phyloP scores from a whole-genome alignment of 2,113 vertebrate species.

The Cinclus cinclus region DNA sequence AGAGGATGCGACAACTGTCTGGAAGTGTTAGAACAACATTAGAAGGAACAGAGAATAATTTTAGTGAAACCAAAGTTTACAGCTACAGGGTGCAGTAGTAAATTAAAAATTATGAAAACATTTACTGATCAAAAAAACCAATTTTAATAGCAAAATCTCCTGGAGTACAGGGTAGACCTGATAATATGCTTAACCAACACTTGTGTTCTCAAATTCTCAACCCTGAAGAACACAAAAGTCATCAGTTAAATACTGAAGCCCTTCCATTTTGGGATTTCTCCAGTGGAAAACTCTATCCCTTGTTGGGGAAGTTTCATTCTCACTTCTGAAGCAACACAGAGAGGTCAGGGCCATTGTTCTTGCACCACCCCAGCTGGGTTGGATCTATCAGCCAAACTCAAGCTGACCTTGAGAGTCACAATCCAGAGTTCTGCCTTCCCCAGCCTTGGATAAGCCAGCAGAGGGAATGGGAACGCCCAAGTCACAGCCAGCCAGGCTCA shows the following conservation, averaged over 20 bases:
- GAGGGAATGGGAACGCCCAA: accelerated
- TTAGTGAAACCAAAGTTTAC: background rate
- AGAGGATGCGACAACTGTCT: background rate
- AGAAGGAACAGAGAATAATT: background rate
- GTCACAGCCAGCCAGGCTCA: background rate
- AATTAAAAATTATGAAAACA: background rate
- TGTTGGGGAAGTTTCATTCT: background rate
- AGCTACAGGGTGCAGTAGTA: background rate
- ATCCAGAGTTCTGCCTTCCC: background rate
- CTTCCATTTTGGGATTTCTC: background rate
- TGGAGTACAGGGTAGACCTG: background rate
- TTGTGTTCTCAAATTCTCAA: background rate
- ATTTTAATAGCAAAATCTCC: background rate
- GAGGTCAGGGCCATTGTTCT: background rate
- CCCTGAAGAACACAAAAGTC: background rate
- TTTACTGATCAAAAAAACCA: background rate
- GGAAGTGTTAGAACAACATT: background rate
- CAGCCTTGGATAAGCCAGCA: background rate
- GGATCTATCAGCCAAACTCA: background rate
- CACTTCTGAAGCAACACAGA: background rate
- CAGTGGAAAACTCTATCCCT: background rate
- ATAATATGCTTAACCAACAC: background rate
- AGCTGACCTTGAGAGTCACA: background rate
- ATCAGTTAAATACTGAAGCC: background rate
- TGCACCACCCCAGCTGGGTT: background rate